phyloP scores from a whole-genome alignment of 2,797 vertebrate genomes.

The Tinamus major region DNA sequence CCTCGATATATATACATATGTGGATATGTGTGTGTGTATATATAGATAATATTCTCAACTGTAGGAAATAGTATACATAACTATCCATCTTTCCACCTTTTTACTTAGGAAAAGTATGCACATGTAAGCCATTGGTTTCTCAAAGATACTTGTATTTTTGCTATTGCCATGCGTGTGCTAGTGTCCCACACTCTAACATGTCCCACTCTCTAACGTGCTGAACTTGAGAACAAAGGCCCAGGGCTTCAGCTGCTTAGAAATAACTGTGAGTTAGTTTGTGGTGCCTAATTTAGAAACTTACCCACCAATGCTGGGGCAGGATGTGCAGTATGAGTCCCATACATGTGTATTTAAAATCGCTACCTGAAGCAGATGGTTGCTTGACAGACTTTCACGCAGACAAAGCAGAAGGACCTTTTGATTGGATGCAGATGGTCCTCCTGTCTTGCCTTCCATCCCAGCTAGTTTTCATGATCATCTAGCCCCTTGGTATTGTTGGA shows the following conservation, averaged over 20 bases:
- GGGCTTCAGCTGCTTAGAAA: neutral
- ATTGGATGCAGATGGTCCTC: neutral
- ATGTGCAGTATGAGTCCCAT: neutral
- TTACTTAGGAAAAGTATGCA: neutral
- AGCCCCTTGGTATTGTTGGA: neutral
- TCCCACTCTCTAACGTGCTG: neutral
- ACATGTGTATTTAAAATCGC: rapidly evolving
- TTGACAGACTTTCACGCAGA: neutral
- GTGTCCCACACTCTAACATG: neutral
- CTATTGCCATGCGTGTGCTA: neutral
- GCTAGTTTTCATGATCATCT: neutral
- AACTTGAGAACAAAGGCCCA: neutral
- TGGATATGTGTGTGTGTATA: no score
- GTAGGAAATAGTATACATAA: neutral
- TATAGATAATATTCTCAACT: neutral
- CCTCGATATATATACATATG: neutral
- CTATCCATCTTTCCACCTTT: neutral
- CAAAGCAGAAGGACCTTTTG: neutral
- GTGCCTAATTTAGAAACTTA: neutral
- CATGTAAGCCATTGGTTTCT: neutral
- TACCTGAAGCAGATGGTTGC: neutral
- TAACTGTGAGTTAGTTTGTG: neutral
- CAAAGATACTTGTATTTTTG: neutral
- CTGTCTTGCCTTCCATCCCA: neutral
- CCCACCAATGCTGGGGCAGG: neutral